Evolutionary conservation across 2,797 vertebrate genomes (phyloP).

Genomic region (Pelodytes ibericus): DNA sequence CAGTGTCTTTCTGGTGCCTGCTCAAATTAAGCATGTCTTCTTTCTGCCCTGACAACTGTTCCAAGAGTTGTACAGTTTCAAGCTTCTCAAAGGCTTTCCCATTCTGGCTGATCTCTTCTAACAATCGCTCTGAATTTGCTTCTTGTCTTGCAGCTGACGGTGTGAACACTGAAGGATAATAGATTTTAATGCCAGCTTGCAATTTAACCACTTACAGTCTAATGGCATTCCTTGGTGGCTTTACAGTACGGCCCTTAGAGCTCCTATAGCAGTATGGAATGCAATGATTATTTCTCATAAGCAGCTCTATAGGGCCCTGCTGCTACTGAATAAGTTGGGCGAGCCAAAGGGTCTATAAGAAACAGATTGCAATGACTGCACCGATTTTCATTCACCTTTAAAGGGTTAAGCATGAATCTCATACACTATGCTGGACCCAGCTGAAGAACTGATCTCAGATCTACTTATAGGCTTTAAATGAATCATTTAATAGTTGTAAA

Average conservation of each 20-base stretch:
- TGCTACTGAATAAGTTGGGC: no score
- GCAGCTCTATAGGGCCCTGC: no score
- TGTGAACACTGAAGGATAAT: conserved; percentile 38
- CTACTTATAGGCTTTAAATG: no score
- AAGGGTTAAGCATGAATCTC: conserved; percentile 2
- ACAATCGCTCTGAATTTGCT: conserved; percentile 52
- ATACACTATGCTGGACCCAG: neutral
- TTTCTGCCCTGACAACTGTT: conserved; percentile 49
- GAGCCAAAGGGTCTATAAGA: no score
- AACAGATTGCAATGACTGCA: no score
- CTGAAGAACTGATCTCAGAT: neutral
- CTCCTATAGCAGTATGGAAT: no score
- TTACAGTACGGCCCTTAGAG: no score
- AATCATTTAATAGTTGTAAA: no score
- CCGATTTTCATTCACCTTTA: no score
- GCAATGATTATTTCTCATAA: no score
- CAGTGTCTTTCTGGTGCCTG: conserved; percentile 54
- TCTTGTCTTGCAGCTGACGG: conserved; percentile 42
- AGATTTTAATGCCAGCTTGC: conserved; percentile 34
- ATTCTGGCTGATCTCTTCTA: conserved; percentile 48
- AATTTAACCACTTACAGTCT: no score
- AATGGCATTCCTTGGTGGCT: no score
- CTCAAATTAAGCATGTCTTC: conserved; percentile 54
- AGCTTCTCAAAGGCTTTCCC: conserved; percentile 48
- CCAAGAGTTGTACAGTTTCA: conserved; percentile 45